Evolutionary conservation across 2,113 vertebrate genomes (phyloP), one percentile per base, ranked within the genome.

Genomic region (Toxostoma redivivum): DNA sequence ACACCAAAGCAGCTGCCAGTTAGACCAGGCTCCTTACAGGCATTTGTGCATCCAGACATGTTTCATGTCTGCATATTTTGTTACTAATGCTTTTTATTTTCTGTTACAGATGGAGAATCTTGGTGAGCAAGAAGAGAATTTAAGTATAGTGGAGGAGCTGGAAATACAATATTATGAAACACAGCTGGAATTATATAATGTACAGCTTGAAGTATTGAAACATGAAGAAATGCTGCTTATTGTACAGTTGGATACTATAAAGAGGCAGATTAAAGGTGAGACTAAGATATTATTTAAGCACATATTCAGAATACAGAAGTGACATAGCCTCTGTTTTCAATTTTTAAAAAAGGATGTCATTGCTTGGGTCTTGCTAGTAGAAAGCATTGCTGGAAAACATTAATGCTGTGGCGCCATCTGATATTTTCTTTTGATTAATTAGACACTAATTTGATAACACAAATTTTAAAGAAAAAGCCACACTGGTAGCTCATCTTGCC

Each of bases 121-220:
- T 86, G 96, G 97, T 33, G 97, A 97, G 65, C 62, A 91, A 71
- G 97, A 97, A 42, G 97, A 97, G 56, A 94, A 95, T 35, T 72
- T 92, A n/a, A 70, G 69, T 82, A 61, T 92, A 4, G 97, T 99
- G 47, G 98, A 99, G 80, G 97, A 98, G 90, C 97, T 99, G 95
- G 99, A 99, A 97, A 97, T 99, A 90, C 98, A 98, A 27, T 99
- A 98, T 96, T 99, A 99, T 28, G 99, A 99, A 97, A 98, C 97
- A 7, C 99, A 99, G 47, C 94, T 99, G 91, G 99, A 99, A 65
- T 95, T 99, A 9, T 99, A 99, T n/a, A 98, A 99, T 71, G 92
- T 98, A 91, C 99, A 99, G 92, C 98, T 99, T 70, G 99, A 99
- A 94, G 98, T 99, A 91, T 94, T 99, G 95, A 99, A 98, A 96